Conservation (phyloP, 2,888 invertebrate genomes). For the Epiblema foenella region DNA sequence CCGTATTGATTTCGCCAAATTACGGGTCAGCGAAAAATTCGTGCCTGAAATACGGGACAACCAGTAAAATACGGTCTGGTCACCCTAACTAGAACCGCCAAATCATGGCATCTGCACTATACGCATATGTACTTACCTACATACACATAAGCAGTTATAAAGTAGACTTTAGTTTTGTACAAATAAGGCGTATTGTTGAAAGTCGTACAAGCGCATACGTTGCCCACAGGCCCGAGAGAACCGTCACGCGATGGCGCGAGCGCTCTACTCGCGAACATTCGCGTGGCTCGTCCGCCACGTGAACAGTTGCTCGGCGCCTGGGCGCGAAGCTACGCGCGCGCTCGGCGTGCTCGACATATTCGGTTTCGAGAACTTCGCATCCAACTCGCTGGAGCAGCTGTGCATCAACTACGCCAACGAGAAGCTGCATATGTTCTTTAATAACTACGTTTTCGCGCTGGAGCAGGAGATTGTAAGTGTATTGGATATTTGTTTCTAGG, state of each 20-base stretch:
- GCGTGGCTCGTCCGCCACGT: conserved; percentile 97
- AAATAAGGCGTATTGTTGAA: background rate
- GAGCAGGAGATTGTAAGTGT: conserved; percentile 96
- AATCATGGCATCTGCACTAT: background rate
- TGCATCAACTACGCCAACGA: conserved; percentile 98
- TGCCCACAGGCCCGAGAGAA: conserved; percentile 91
- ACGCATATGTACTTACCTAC: background rate
- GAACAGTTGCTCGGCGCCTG: conserved; percentile 95
- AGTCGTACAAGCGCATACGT: background rate
- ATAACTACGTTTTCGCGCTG: conserved; percentile 97
- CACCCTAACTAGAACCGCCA: background rate
- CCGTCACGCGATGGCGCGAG: conserved; percentile 96
- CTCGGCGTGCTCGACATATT: conserved; percentile 96
- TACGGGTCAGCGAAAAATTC: no score
- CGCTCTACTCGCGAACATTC: conserved; percentile 94
- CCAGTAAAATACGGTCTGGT: no score
- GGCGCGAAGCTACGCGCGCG: conserved; percentile 90
- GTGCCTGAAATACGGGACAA: no score
- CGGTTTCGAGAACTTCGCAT: conserved; percentile 96
- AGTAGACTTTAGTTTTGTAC: background rate
- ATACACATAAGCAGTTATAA: background rate
- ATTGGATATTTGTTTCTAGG: conserved; percentile 5
- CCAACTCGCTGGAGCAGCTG: conserved; percentile 96
- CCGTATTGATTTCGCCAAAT: no score
- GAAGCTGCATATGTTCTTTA: conserved; percentile 97